phyloP scores from a whole-genome alignment of 2,797 vertebrate genomes.

The Mus minutoides region DNA sequence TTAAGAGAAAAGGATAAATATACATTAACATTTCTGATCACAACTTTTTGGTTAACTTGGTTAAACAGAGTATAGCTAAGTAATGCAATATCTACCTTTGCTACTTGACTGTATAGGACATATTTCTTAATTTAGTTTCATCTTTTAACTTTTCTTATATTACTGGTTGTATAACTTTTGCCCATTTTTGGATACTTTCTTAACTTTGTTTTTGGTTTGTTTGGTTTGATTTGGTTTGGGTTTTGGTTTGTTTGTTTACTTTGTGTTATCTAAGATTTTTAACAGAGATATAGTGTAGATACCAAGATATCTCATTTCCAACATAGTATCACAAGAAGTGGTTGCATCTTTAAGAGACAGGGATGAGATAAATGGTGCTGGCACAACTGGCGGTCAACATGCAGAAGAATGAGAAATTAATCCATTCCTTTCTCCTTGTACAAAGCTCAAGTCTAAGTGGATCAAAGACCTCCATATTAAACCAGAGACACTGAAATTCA shows the following conservation, averaged over 20 bases:
- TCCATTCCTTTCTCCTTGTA: too few relatives aligned
- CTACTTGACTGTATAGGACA: background rate
- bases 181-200: background rate
- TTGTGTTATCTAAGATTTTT: background rate
- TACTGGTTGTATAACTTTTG: background rate
- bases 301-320: background rate
- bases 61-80: background rate
- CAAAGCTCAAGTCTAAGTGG: too few relatives aligned
- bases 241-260: background rate
- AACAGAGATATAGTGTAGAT: background rate
- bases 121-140: conserved; percentile 22
- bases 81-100: background rate
- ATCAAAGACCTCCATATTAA: too few relatives aligned
- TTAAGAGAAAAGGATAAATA: background rate
- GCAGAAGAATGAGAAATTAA: too few relatives aligned
- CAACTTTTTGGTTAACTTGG: background rate
- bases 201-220: background rate
- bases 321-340: background rate
- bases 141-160: background rate
- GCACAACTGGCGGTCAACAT: too few relatives aligned
- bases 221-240: background rate
- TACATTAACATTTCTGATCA: conserved; percentile 4
- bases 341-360: background rate
- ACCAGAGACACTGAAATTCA: too few relatives aligned
- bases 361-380: too few relatives aligned